Evolutionary conservation across 2,113 vertebrate species (phyloP), one percentile per base, ranked within the genome.

Genomic region (Paralichthys olivaceus): DNA sequence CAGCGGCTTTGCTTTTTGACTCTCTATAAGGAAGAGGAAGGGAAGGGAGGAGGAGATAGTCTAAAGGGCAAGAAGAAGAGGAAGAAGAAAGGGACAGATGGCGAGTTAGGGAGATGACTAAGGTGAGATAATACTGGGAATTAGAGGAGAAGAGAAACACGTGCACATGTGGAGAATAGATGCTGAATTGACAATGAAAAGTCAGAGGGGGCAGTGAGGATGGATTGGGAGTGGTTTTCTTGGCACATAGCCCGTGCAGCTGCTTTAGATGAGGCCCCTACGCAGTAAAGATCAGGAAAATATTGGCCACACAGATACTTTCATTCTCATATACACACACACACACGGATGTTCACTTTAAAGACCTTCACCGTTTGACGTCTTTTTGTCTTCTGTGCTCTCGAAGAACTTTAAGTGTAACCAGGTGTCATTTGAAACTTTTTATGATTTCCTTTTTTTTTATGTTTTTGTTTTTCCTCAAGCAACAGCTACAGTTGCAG

Each of bases 171-270:
- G 51, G 69, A 84, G 37, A 29, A 29, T 29, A 29, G 77, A 67
- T 58, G 61, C 75, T 85, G 84, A 84, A 79, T 63, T 67, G 80
- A 87, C 75, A 86, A 75, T 65, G 60, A 84, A 80, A 72, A 56
- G 70, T 58, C 54, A 34, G 59, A 61, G 34, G 9, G 58, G 43
- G 9, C 55, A 54, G 40, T 37, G 62, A 69, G 73, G 69, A 79
- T 68, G 47, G 75, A 69, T 84, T 65, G 79, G 87, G 86, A 76
- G 77, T 58, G 70, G 85, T 87, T 84, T 5, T 81, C 83, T 89
- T 93, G 90, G 90, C 89, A 60, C 43, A 63, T 54, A 57, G 84
- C 87, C 86, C 2, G 22, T 32, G 69, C 90, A 93, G 89, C 91
- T 86, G 90, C 75, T 86, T 80, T 51, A 65, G 85, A 85, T 72